Evolutionary conservation across 2,113 vertebrate genomes (phyloP).

Genomic region (Melospiza melodia): DNA sequence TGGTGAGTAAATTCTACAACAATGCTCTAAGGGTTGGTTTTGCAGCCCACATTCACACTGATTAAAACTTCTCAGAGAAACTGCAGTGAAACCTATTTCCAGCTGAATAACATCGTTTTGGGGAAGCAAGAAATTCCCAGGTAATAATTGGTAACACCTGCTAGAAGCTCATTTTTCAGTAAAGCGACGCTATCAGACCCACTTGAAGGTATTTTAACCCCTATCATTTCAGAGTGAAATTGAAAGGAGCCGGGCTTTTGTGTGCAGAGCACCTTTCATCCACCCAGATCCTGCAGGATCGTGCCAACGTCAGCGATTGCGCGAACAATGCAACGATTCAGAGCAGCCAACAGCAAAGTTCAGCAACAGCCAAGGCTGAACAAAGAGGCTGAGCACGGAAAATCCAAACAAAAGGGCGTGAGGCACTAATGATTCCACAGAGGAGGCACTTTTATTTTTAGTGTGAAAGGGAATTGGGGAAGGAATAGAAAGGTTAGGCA

Average conservation of each 20-base stretch:
- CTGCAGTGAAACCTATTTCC: neutral
- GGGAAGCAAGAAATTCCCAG: neutral
- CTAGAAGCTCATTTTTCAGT: neutral
- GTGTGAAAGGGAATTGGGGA: neutral
- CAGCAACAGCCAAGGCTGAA: slow-evolving; percentile 7
- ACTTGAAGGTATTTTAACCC: neutral
- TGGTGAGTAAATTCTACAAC: neutral
- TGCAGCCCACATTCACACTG: neutral
- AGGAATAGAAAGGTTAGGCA: slow-evolving; percentile 19
- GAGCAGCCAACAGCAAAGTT: slow-evolving; percentile 18
- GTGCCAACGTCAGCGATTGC: neutral
- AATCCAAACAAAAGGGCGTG: slow-evolving; percentile 28
- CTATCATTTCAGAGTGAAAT: neutral
- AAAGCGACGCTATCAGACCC: neutral
- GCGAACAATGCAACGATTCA: neutral
- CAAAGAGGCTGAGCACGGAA: neutral
- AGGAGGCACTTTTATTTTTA: slow-evolving; percentile 11
- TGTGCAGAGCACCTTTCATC: neutral
- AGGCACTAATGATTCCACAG: slow-evolving; percentile 12
- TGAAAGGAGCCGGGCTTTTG: neutral
- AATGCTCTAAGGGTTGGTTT: neutral
- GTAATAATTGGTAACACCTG: neutral
- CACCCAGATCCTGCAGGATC: neutral
- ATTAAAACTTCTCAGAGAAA: neutral
- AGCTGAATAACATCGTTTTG: neutral